Evolutionary conservation across 1,140 invertebrate species (phyloP).

Genomic region (Phymorhynchus buccinoides): DNA sequence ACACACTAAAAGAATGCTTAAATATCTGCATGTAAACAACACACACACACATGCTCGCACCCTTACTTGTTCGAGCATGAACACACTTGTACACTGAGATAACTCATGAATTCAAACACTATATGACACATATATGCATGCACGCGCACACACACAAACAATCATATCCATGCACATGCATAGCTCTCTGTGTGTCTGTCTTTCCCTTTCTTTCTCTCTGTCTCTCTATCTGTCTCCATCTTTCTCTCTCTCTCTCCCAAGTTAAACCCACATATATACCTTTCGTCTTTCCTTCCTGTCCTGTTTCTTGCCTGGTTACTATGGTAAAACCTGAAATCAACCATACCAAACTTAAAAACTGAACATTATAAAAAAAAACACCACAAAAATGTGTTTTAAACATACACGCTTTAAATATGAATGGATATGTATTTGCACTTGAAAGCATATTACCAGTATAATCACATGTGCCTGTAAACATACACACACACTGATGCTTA

Average conservation of each 20-base stretch:
- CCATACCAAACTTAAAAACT: neutral
- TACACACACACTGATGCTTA: neutral
- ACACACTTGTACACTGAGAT: neutral
- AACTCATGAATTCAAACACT: neutral
- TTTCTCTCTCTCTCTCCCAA: neutral
- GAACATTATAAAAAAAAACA: neutral
- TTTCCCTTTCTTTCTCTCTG: too few relatives aligned
- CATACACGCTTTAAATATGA: neutral
- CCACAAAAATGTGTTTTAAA: neutral
- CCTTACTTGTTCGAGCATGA: neutral
- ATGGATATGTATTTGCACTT: too few relatives aligned
- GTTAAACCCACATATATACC: neutral
- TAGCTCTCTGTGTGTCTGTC: too few relatives aligned
- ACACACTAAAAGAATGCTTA: neutral
- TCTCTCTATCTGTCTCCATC: too few relatives aligned
- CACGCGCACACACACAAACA: neutral
- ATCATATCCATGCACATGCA: neutral
- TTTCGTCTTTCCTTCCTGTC: conserved; percentile 26
- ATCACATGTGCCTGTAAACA: too few relatives aligned
- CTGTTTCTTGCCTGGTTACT: conserved; percentile 21
- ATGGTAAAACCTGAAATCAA: conserved; percentile 35
- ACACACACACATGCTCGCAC: neutral
- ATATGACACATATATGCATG: neutral
- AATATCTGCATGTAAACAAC: neutral
- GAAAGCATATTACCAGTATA: too few relatives aligned